A percentile compares a stretch with the other conserved stretches of the same genome.
phyloP scores from a whole-genome alignment of 2,888 invertebrate genomes.

The Eupithecia tripunctaria region DNA sequence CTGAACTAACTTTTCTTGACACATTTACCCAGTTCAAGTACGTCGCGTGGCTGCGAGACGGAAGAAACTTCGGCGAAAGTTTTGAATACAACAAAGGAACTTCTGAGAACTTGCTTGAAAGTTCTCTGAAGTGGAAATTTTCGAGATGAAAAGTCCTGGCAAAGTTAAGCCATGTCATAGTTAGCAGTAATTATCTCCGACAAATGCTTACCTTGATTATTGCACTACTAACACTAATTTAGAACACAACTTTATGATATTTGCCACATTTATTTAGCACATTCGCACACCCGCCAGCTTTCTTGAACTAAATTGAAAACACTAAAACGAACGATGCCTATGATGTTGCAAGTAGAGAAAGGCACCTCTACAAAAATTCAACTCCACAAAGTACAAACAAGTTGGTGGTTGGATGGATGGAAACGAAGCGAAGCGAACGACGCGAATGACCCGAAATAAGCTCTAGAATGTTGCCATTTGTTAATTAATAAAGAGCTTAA shows the following conservation, averaged over 20 bases:
- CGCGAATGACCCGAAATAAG: constrained; percentile 85
- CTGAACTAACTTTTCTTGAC: constrained; percentile 75
- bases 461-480: constrained; percentile 77
- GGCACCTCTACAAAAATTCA: constrained; percentile 82
- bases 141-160: constrained; percentile 83
- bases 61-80: constrained; percentile 67
- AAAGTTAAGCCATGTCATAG: constrained; percentile 66
- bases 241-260: constrained; percentile 60
- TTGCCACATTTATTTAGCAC: constrained; percentile 69
- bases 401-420: constrained; percentile 71
- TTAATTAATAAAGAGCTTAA: constrained; percentile 71
- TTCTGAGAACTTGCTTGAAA: constrained; percentile 79
- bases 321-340: constrained; percentile 62
- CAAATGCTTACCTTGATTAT: constrained; percentile 80
- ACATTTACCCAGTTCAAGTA: constrained; percentile 61
- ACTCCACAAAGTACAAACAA: constrained; percentile 75
- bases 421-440: constrained; percentile 65
- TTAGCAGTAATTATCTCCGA: constrained; percentile 44
- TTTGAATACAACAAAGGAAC: constrained; percentile 73
- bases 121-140: constrained; percentile 84
- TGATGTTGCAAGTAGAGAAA: constrained; percentile 84
- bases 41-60: constrained; percentile 56
- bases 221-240: constrained; percentile 61
- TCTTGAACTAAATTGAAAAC: constrained; percentile 79
- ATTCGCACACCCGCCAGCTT: constrained; percentile 84